Evolutionary conservation across 2,113 vertebrate species (phyloP).

Genomic region (Oenanthe melanoleuca): DNA sequence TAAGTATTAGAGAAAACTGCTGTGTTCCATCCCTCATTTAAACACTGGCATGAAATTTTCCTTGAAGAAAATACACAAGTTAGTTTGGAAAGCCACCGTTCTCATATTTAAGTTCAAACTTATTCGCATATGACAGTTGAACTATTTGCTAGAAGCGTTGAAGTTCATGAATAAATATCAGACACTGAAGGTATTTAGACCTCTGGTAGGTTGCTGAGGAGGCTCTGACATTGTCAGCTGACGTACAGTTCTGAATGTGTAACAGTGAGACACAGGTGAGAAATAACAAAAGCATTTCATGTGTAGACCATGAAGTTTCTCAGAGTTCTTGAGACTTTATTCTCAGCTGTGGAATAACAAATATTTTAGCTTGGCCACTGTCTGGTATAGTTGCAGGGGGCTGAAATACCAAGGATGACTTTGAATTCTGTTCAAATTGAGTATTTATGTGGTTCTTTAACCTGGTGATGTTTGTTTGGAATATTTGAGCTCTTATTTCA

Average conservation of each 20-base stretch:
- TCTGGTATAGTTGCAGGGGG: background rate
- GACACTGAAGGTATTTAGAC: conserved; percentile 24
- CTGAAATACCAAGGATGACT: background rate
- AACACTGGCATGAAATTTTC: conserved; percentile 46
- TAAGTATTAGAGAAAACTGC: conserved; percentile 40
- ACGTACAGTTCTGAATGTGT: conserved; percentile 52
- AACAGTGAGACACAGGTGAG: background rate
- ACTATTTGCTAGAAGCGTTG: background rate
- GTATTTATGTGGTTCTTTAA: background rate
- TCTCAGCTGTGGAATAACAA: background rate
- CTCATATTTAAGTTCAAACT: conserved; percentile 11
- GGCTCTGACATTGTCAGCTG: background rate
- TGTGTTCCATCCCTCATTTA: conserved; percentile 36
- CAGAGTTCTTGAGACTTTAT: background rate
- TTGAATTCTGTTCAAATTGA: background rate
- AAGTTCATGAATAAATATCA: background rate
- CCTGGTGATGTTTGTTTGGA: background rate
- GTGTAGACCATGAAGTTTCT: conserved; percentile 9
- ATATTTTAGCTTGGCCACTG: background rate
- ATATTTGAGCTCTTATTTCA: background rate
- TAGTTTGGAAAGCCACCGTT: conserved; percentile 42
- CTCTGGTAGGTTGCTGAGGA: conserved; percentile 44
- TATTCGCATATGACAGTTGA: conserved; percentile 5
- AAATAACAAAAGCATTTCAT: conserved; percentile 18
- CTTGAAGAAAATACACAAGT: conserved; percentile 10